Conservation (phyloP, 2,888 invertebrate species). For the Harpalus rubripes region DNA sequence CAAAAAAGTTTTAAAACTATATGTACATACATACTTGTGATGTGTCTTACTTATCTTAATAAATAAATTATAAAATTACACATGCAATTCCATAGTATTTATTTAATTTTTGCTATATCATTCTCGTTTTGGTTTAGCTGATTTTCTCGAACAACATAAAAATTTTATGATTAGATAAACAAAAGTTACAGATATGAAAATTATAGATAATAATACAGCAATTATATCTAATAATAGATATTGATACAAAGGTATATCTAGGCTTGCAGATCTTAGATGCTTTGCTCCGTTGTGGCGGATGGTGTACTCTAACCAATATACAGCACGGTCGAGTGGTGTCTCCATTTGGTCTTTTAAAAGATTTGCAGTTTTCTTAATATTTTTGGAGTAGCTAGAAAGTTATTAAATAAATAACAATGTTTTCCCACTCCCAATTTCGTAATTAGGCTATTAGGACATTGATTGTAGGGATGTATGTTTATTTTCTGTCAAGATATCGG, state of each 20-base stretch:
- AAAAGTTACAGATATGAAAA: not conserved
- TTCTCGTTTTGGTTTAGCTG: constrained; percentile 25
- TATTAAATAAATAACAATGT: not conserved
- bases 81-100: no score
- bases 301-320: no score
- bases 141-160: constrained; percentile 23
- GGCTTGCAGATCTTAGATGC: constrained; percentile 58
- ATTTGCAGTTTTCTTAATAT: constrained; percentile 30
- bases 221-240: constrained; percentile 65
- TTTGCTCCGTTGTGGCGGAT: constrained; percentile 57
- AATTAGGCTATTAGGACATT: no score
- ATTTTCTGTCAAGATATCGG: no score
- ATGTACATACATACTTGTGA: no score
- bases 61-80: no score
- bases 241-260: constrained; percentile 50
- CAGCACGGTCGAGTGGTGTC: constrained; percentile 59
- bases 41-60: no score
- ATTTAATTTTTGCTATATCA: not conserved
- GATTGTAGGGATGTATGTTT: no score
- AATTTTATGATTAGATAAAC: not conserved
- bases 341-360: constrained; percentile 58
- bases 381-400: constrained; percentile 57
- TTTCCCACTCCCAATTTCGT: no score
- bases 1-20: no score
- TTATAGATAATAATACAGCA: no score